These are phyloP conservation scores for Pteronotus mesoamericanus DNA, from an alignment of 2,797 vertebrate genomes.

Conservation along the genomic window DNA sequence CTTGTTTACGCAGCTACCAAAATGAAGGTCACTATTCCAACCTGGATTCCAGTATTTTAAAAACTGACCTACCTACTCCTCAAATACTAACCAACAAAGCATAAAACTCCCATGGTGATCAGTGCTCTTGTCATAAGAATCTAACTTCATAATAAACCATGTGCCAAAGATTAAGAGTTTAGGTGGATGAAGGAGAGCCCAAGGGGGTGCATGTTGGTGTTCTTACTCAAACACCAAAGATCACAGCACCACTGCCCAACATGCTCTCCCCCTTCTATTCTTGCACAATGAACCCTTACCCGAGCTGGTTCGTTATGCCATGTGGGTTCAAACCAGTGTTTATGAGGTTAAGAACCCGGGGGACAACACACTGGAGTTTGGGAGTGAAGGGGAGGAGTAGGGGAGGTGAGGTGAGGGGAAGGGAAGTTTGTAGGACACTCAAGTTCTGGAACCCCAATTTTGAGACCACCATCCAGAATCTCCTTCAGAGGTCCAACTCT, in stretches of 20 bases:
- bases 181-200: background rate
- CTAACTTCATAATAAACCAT: conserved; percentile 51
- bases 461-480: conserved; percentile 58
- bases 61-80: conserved; percentile 51
- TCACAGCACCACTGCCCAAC: conserved; percentile 40
- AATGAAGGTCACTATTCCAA: conserved; percentile 50
- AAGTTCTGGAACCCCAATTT: conserved; percentile 55
- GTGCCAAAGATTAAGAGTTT: conserved; percentile 46
- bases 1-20: conserved; percentile 39
- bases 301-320: conserved; percentile 60
- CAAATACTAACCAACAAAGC: conserved; percentile 41
- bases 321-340: conserved; percentile 61
- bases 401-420: conserved; percentile 65
- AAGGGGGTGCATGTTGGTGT: conserved; percentile 25
- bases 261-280: conserved; percentile 22
- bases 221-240: conserved; percentile 43
- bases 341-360: conserved; percentile 44
- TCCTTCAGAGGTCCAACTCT: conserved; percentile 53
- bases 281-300: conserved; percentile 47
- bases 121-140: background rate
- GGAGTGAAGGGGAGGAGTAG: conserved; percentile 66
- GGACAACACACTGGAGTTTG: conserved; percentile 64
- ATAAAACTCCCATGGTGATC: background rate
- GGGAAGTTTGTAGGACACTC: conserved; percentile 78
- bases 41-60: conserved; percentile 13